These are phyloP conservation scores for Poecilobothrus nobilitatus DNA, from an alignment of 2,888 invertebrate genomes.

Conservation along the genomic window DNA sequence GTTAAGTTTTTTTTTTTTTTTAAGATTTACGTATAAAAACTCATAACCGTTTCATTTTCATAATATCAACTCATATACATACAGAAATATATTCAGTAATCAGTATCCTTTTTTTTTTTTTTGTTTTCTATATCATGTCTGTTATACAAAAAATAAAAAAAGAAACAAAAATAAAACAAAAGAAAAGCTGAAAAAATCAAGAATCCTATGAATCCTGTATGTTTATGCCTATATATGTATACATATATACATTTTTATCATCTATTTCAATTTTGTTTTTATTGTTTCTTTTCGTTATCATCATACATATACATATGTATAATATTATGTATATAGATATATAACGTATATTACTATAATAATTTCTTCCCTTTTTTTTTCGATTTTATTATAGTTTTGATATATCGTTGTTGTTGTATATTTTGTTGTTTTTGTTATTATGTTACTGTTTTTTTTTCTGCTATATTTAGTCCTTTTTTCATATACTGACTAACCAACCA, in stretches of 20 bases:
- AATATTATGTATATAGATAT: not conserved
- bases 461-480: not conserved
- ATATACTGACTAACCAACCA: not conserved
- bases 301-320: not conserved
- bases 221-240: not conserved
- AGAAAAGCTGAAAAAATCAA: too few species aligned
- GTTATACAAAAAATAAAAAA: not conserved
- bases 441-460: too few species aligned
- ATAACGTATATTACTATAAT: too few species aligned
- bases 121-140: not conserved
- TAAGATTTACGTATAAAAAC: not conserved
- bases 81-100: not conserved
- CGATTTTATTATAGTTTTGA: not conserved
- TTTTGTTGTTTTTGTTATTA: too few species aligned
- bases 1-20: too few species aligned
- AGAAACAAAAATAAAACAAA: not conserved
- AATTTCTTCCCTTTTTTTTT: not conserved
- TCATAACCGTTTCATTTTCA: conserved; percentile 3
- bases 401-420: not conserved
- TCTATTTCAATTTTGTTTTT: not conserved
- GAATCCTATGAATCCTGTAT: not conserved
- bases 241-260: not conserved
- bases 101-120: not conserved
- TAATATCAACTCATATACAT: not conserved
- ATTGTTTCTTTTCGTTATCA: not conserved